Percentiles rank a stretch among this genome's conserved stretches.
These are phyloP conservation scores for Osmerus mordax DNA, from an alignment of 2,113 vertebrate genomes.

Conservation along the genomic window DNA sequence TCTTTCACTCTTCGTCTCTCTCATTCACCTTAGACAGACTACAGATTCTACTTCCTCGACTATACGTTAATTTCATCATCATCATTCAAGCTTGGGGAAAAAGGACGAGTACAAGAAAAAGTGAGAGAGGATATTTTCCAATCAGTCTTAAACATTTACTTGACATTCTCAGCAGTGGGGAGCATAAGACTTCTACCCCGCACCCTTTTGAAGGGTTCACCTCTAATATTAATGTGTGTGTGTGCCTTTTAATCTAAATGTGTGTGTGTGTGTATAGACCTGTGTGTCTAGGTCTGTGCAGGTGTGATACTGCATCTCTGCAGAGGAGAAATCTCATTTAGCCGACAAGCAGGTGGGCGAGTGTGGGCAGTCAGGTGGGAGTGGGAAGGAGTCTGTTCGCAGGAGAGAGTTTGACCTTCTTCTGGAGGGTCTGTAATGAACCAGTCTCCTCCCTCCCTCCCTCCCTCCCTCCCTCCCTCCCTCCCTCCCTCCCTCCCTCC, in stretches of 20 bases:
- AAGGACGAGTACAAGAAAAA: not conserved
- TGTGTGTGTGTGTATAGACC: too few relatives aligned
- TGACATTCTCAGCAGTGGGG: not conserved
- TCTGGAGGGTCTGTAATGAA: constrained; percentile 25
- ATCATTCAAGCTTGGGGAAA: too few relatives aligned
- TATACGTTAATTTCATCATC: too few relatives aligned
- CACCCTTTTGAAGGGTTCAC: constrained; percentile 1
- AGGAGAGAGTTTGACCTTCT: constrained; percentile 25
- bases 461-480: not conserved
- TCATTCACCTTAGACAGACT: too few relatives aligned
- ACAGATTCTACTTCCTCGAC: too few relatives aligned
- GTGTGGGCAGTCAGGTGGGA: constrained; percentile 15
- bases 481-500: not conserved
- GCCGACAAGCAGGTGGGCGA: constrained; percentile 11
- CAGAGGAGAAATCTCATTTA: constrained; percentile 30
- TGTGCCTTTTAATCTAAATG: too few relatives aligned
- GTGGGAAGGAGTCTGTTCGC: constrained; percentile 9
- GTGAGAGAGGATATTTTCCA: not conserved
- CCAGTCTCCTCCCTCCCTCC: not conserved
- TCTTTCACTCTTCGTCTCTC: too few relatives aligned
- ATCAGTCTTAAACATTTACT: constrained; percentile 15
- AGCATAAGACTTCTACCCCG: not conserved
- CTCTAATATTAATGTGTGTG: constrained; percentile 24
- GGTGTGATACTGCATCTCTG: not conserved
- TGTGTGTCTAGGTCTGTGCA: too few relatives aligned